Evolutionary conservation across 2,888 invertebrate species (phyloP).

Genomic region (Philereme transversata): DNA sequence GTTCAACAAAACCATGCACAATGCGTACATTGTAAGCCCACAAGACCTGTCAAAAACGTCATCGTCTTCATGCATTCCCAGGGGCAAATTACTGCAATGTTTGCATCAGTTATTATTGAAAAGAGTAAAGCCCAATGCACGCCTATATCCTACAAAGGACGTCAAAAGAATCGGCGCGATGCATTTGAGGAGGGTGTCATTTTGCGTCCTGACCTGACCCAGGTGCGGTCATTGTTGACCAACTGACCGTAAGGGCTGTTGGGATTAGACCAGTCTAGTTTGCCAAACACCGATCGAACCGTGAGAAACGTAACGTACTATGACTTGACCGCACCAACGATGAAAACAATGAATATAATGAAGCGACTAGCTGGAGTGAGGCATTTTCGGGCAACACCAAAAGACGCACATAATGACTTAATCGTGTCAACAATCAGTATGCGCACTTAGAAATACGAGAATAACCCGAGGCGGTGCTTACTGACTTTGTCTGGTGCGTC

Average conservation of each 20-base stretch:
- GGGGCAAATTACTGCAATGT: conserved; percentile 75
- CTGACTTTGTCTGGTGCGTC: conserved; percentile 69
- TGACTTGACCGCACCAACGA: conserved; percentile 30
- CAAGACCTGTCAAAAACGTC: conserved; percentile 76
- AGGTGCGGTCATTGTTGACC: conserved; percentile 74
- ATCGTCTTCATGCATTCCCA: conserved; percentile 63
- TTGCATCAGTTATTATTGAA: conserved; percentile 71
- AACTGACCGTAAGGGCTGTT: conserved; percentile 79
- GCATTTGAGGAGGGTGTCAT: conserved; percentile 72
- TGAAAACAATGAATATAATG: conserved; percentile 9
- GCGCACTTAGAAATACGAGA: conserved; percentile 57
- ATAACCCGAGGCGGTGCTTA: conserved; percentile 57
- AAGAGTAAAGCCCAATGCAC: conserved; percentile 64
- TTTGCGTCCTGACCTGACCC: conserved; percentile 63
- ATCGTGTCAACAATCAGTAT: conserved; percentile 67
- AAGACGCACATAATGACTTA: conserved; percentile 52
- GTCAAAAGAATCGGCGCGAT: conserved; percentile 65
- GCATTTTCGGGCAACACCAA: conserved; percentile 32
- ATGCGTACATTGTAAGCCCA: conserved; percentile 59
- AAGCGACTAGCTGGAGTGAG: conserved; percentile 9
- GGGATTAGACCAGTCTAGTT: conserved; percentile 68
- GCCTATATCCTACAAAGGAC: conserved; percentile 68
- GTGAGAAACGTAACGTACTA: conserved; percentile 72
- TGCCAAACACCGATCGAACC: conserved; percentile 60
- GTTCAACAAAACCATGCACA: conserved; percentile 59